Base-by-base conservation (phyloP, 2,888 invertebrate species). In the Archips xylosteana region DNA sequence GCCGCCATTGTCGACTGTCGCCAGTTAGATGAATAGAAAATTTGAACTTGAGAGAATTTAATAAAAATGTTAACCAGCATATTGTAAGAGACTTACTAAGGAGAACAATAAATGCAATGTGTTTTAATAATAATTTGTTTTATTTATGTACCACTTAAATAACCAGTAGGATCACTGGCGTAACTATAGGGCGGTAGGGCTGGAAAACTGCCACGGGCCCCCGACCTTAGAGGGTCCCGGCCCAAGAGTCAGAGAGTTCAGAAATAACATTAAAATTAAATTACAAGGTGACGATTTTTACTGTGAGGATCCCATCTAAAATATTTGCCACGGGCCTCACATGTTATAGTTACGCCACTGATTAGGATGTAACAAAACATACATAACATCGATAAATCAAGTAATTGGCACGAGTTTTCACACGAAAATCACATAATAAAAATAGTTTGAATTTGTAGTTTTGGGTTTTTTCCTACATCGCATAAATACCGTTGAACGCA, bases 41-140 rank as follows among this genome's bases (percentile, higher is more conserved):
- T 72, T 32, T 64, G 45, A 51, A 13, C n/a, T 71, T 64, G 71
- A 71, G 69, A 70, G 70, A 74, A 64, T 75, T 71, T 74, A 71
- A 72, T 70, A 62, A 75, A 71, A 87, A 86, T 87, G 89, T 91
- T 90, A 88, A 88, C 89, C 88, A 86, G 89, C 90, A 88, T 90
- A 90, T 89, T 89, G 82, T 86, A 87, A 89, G 84, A 89, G 88
- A 87, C 81, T 83, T 87, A 87, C 90, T 91, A 91, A 88, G 83
- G 79, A 84, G 82, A 90, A 90, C 85, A 91, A 90, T 89, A 87
- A 90, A 92, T 90, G 82, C 79, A 81, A 85, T 85, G 86, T 86
- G 88, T 89, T 93, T 90, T 89, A 83, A 75, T 86, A 77, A 68
- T 64, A 59, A 71, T 61, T 74, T 75, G 82, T 89, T 89, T 91